Evolutionary conservation across 2,797 vertebrate genomes (phyloP), one percentile per base, ranked within the genome.

Genomic region (Rhabdomys pumilio): DNA sequence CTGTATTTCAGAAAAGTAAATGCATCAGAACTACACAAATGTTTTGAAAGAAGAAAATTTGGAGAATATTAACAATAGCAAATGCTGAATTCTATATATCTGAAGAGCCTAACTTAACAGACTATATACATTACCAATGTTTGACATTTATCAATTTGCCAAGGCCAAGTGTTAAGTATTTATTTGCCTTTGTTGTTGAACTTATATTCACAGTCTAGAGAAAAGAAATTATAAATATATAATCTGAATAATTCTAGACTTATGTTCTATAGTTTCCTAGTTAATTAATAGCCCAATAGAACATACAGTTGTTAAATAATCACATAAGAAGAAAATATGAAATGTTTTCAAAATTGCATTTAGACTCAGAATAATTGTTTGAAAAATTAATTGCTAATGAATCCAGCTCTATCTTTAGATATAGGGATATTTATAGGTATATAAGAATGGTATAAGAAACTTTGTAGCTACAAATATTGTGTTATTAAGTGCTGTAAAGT

Each of bases 281-380:
- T 89, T 82, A 59, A 86, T 73, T n/a, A 41, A 7, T 57, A 31
- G 9, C 3, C n/a, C 24, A 88, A 15, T 41, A 67, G 14, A 34
- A 22, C 24, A n/a, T 57, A 20, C 29, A 44, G 1, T 65, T 79
- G 3, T 41, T 89, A 55, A 5, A 69, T 2, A 38, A 50, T 94
- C 11, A 50, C 11, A 81, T 67, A 26, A 92, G 24, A 89, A 87
- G 65, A 96, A 90, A 73, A 76, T 6, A 47, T 55, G n/a, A 76
- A 92, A 77, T n/a, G 31, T 55, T 90, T 67, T 93, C 53, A 77
- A 90, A 91, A 67, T 73, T 67, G 0, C 3, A 90, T 22, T 89
- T 90, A n/a, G 75, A 10, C 61, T 93, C 93, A 65, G 4, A 61
- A n/a, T 0, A 76, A 53, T 38, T 82, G 0, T 67, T 89, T 95